Base-by-base conservation (phyloP, 2,113 vertebrate species). In the Passer domesticus region DNA sequence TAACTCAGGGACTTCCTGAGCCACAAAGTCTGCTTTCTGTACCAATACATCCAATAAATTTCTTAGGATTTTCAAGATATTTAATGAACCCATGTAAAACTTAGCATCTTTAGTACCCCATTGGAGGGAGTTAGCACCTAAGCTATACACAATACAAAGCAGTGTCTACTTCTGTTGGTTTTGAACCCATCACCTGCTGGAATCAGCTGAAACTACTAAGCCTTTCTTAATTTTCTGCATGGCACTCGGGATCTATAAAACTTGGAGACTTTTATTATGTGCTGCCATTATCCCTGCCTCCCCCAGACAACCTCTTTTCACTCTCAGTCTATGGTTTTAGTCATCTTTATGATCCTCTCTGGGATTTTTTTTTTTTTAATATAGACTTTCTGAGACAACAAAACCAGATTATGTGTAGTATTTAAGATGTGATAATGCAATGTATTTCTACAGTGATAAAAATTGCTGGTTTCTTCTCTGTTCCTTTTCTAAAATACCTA, bases 81-180 rank as follows among this genome's bases (percentile, higher is more conserved):
- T 81, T 81, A 22, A 78, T 37, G 37, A 78, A 39, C 21, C 7
- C 11, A 20, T 35, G 21, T 33, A 56, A 91, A 92, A 69, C 31
- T 22, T 41, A 55, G 1, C 10, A 56, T 37, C 27, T 33, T 6
- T 55, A 60, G 39, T 70, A 53, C 13, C 39, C 18, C 16, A 33
- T 27, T 5, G 39, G n/a, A 84, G 55, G 7, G 37, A 81, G 58
- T 58, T 77, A 43, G 15, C 50, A 66, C 14, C 41, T 81, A 6
- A 56, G 37, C 35, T 60, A 18, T 7, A 33, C 18, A 47, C 1
- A 17, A 52, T 11, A 35, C 0, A 0, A 13, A 87, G 5, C 20
- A 81, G 4, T 0, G 1, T 41, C 18, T 49, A 49, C 43, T 86
- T 76, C 37, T 60, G 10, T 21, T 78, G 14, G 14, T 13, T 84